Evolutionary conservation across 1,140 invertebrate species (phyloP).

Genomic region (Arion vulgaris): DNA sequence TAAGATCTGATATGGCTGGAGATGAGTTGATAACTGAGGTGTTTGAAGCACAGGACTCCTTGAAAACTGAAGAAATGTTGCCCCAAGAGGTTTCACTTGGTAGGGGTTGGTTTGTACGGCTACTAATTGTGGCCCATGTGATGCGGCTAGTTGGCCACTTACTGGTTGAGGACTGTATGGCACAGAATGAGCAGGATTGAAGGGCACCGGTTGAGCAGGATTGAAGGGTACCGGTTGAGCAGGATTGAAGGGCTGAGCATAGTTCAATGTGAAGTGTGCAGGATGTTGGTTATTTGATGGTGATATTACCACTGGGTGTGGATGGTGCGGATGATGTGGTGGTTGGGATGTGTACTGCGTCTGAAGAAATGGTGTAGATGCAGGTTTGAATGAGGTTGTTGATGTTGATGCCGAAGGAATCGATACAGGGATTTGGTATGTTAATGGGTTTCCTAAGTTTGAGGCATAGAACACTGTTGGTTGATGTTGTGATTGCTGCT

Average conservation of each 20-base stretch:
- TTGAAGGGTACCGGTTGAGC: neutral
- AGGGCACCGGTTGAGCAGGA: no score
- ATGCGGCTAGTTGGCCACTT: neutral
- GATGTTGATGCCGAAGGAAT: neutral
- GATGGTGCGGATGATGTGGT: neutral
- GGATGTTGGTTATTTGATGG: constrained; percentile 4
- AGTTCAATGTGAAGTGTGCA: constrained; percentile 25
- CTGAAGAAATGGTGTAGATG: neutral
- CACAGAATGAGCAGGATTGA: no score
- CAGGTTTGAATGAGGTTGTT: neutral
- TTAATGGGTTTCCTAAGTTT: neutral
- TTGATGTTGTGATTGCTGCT: constrained; percentile 4
- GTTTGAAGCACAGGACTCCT: neutral
- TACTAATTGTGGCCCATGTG: neutral
- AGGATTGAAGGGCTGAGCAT: neutral
- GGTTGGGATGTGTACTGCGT: neutral
- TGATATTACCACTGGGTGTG: neutral
- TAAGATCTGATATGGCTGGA: constrained; percentile 2
- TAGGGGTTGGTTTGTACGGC: constrained; percentile 2
- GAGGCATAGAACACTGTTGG: neutral
- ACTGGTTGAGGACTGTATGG: no score
- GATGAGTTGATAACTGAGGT: neutral
- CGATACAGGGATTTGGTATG: neutral
- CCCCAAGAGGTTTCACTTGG: neutral
- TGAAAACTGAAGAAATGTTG: constrained; percentile 1